A percentile compares a stretch with the other conserved stretches of the same genome.
Evolutionary conservation across 2,797 vertebrate genomes (phyloP).

Genomic region (Peromyscus nudipes): DNA sequence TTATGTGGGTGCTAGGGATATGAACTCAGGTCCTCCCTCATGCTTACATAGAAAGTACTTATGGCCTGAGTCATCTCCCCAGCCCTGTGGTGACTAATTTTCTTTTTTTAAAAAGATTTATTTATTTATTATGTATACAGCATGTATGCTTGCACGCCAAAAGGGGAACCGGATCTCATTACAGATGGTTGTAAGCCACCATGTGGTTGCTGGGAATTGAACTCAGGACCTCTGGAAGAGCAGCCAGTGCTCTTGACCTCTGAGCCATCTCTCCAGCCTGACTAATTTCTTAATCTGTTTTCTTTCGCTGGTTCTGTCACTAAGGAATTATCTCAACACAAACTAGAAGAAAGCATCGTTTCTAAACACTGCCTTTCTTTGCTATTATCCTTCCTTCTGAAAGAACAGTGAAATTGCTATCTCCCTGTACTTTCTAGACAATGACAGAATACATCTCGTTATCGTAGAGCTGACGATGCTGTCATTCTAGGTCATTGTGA

Average conservation of each 20-base stretch:
- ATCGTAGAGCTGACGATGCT: neutral
- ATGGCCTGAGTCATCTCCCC: neutral
- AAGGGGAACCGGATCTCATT: neutral
- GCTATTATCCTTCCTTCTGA: constrained; percentile 6
- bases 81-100: neutral
- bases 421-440: neutral
- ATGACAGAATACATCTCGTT: constrained; percentile 16
- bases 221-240: neutral
- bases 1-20: neutral
- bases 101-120: neutral
- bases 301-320: constrained; percentile 11
- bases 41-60: neutral
- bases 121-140: neutral
- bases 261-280: neutral
- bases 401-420: neutral
- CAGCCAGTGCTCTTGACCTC: neutral
- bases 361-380: constrained; percentile 21
- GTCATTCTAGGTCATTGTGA: constrained; percentile 30
- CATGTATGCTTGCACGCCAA: neutral
- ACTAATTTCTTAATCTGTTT: constrained; percentile 40
- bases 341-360: constrained; percentile 39
- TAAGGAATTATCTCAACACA: constrained; percentile 27
- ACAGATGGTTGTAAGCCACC: neutral
- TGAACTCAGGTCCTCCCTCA: neutral
- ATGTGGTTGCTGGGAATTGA: neutral